Evolutionary conservation across 2,888 invertebrate genomes (phyloP), one percentile per base, ranked within the genome.

Genomic region (Leptinotarsa tumamoca): DNA sequence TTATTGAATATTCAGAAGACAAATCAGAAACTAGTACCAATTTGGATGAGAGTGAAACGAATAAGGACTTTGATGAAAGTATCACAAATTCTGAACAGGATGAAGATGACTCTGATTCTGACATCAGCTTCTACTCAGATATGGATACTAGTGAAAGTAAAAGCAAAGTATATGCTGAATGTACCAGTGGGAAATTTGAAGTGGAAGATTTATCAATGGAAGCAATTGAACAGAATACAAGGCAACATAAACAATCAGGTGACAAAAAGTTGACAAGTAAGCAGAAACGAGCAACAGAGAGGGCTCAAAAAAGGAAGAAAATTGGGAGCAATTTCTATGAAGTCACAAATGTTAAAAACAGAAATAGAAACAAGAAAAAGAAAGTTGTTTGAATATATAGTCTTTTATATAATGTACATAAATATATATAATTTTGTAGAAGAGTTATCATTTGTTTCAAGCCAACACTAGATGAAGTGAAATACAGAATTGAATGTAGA

Each of bases 281-380:
- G 88, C 92, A 95, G 85, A 91, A 92, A 80, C 91, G 96, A 81
- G 93, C 94, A 0, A 81, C 93, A 3, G 95, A 96, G 78, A 90
- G 96, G 81, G 91, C 93, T 15, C 92, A 91, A 80, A 95, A 94
- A 82, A 91, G 95, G 15, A 95, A 94, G 86, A 96, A 95, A 86
- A 93, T 95, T 76, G 96, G 96, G 82, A 95, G 95, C 87, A 95
- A 96, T 89, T 96, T 96, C 87, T 96, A 96, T 88, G 96, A 96
- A 91, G 92, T 94, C 50, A 91, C 94, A 14, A 96, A 97, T 90
- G 96, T 96, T 71, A 96, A 96, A 87, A 96, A 96, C 88, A 92
- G 94, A 82, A 96, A 95, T 89, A 92, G 94, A 80, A 92, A 92
- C 86, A 94, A 93, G 86, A 94, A 92, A 83, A 91, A 88, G 82